Conservation (phyloP, 2,113 vertebrate species). For the Amphilophus citrinellus region DNA sequence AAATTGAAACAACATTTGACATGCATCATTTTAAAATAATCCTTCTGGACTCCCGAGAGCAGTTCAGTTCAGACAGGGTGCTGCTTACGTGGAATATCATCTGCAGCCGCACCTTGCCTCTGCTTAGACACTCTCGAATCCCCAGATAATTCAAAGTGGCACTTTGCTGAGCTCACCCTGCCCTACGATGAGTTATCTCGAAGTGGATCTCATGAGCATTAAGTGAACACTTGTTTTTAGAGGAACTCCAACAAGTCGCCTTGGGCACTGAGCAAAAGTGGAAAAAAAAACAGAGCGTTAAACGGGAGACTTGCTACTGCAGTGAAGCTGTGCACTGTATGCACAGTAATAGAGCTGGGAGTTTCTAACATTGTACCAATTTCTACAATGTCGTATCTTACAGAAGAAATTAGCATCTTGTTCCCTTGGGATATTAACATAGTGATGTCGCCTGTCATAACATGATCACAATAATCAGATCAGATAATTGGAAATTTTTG, state of each 20-base stretch:
- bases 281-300: background rate
- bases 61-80: conserved; percentile 8
- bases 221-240: conserved; percentile 22
- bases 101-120: conserved; percentile 31
- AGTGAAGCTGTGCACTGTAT: background rate
- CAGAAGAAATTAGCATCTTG: conserved; percentile 2
- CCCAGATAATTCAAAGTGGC: conserved; percentile 59
- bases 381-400: conserved; percentile 2
- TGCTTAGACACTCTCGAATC: background rate
- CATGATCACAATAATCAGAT: conserved; percentile 16
- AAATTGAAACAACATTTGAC: conserved; percentile 17
- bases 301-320: background rate
- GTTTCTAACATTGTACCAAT: conserved; percentile 18
- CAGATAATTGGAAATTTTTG: conserved; percentile 26
- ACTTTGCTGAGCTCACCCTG: conserved; percentile 64
- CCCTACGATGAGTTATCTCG: conserved; percentile 29
- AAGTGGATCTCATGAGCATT: conserved; percentile 50
- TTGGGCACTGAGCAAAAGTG: background rate
- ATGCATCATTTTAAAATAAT: conserved; percentile 2
- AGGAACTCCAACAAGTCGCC: background rate
- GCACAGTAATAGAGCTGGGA: conserved; percentile 4
- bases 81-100: conserved; percentile 32
- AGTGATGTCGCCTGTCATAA: conserved; percentile 22
- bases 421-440: background rate
- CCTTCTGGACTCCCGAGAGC: conserved; percentile 9